Conservation (phyloP, 2,797 vertebrate species). For the Sciurus vulgaris region DNA sequence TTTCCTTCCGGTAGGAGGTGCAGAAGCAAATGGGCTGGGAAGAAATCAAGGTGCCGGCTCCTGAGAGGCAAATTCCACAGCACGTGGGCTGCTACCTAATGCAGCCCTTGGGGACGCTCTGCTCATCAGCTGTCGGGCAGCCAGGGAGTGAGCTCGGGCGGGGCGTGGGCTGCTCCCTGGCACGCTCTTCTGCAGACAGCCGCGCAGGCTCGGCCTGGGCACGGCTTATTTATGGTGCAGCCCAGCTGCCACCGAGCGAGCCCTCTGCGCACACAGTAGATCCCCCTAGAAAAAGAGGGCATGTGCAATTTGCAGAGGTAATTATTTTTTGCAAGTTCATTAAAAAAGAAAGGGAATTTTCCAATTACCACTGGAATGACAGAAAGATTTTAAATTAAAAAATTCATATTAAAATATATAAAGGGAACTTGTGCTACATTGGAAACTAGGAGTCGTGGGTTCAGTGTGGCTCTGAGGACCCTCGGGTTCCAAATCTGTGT, state of each 20-base stretch:
- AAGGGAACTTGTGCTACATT: not conserved
- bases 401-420: not conserved
- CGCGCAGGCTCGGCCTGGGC: not conserved
- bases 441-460: not conserved
- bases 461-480: not conserved
- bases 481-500: not conserved
- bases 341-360: not conserved
- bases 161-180: conserved; percentile 10
- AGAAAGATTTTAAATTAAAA: conserved; percentile 61
- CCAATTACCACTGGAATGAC: conserved; percentile 49
- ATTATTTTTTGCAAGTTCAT: conserved; percentile 75
- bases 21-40: not conserved
- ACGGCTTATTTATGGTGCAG: conserved; percentile 72
- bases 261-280: not conserved
- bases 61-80: not conserved
- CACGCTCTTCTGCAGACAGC: conserved; percentile 54
- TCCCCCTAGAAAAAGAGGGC: conserved; percentile 46
- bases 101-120: conserved; percentile 13
- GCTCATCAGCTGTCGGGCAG: conserved; percentile 69
- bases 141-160: conserved; percentile 70
- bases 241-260: conserved; percentile 13
- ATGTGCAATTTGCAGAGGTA: conserved; percentile 51
- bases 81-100: not conserved
- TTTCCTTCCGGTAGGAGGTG: conserved; percentile 37
- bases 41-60: not conserved